Percentiles rank a stretch among this genome's conserved stretches.
Evolutionary conservation across 1,140 invertebrate species (phyloP).

Genomic region (Hyles vespertilio): DNA sequence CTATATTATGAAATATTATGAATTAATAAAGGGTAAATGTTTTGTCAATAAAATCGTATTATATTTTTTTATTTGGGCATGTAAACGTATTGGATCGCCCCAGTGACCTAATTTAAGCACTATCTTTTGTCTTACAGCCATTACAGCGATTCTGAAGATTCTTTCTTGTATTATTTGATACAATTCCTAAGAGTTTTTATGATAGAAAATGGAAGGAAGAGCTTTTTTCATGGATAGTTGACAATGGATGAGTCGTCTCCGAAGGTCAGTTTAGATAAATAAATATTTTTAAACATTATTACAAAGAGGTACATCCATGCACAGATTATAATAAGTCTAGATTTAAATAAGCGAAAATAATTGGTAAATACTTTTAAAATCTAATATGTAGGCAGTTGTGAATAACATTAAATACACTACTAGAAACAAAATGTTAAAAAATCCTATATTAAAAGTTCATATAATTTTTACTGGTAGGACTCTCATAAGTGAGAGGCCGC

Average conservation of each 20-base stretch:
- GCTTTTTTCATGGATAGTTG: conserved; percentile 21
- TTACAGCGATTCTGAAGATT: too few relatives aligned
- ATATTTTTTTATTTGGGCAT: conserved; percentile 5
- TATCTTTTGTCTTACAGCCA: conserved; percentile 8
- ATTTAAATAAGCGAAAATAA: too few relatives aligned
- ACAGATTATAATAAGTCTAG: too few relatives aligned
- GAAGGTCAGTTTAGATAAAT: conserved; percentile 1
- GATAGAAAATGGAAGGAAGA: conserved; percentile 4
- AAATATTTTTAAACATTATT: too few relatives aligned
- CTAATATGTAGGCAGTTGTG: too few relatives aligned
- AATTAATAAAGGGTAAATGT: conserved; percentile 12
- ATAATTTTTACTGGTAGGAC: too few relatives aligned
- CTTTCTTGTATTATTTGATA: too few relatives aligned
- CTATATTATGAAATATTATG: not conserved
- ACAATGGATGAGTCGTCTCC: conserved; percentile 29
- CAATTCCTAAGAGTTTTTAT: not conserved
- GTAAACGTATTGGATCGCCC: conserved; percentile 15
- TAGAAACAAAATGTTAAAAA: too few relatives aligned
- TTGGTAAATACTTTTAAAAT: too few relatives aligned
- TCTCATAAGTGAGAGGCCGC: too few relatives aligned
- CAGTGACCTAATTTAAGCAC: conserved; percentile 28
- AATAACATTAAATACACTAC: too few relatives aligned
- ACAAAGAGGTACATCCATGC: not conserved
- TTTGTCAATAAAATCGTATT: conserved; percentile 27
- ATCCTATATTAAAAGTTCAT: too few relatives aligned